These are phyloP conservation scores for Pygoscelis adeliae DNA, from an alignment of 2,113 vertebrate genomes.

Conservation along the genomic window DNA sequence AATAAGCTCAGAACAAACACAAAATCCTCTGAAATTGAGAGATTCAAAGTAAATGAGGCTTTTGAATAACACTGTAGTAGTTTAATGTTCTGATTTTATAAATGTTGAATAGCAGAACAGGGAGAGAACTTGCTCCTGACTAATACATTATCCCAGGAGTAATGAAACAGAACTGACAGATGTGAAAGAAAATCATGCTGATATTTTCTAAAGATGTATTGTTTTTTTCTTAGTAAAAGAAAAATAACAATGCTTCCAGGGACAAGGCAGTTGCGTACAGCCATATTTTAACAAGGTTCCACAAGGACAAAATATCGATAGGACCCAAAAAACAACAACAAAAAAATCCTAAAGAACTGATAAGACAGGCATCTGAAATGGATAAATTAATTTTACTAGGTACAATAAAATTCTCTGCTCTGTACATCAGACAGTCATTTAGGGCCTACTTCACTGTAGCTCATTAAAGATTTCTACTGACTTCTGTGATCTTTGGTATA, in stretches of 20 bases:
- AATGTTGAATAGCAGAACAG: constrained; percentile 39
- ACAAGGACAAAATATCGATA: not conserved
- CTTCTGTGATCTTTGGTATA: not conserved
- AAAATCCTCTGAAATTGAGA: constrained; percentile 39
- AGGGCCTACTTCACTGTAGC: not conserved
- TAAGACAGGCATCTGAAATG: not conserved
- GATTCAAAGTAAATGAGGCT: constrained; percentile 39
- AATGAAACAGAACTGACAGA: constrained; percentile 50
- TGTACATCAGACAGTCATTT: not conserved
- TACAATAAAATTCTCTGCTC: not conserved
- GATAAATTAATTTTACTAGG: not conserved
- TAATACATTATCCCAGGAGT: constrained; percentile 35
- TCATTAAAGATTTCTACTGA: not conserved
- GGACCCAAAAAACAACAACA: not conserved
- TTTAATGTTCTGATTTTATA: constrained; percentile 26
- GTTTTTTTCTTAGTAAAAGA: not conserved
- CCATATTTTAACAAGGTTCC: not conserved
- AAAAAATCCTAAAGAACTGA: not conserved
- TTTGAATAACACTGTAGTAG: not conserved
- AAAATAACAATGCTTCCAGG: not conserved
- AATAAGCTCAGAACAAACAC: constrained; percentile 54
- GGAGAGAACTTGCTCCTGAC: constrained; percentile 1
- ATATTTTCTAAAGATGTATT: not conserved
- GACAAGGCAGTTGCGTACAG: not conserved
- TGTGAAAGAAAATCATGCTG: not conserved